phyloP scores from a whole-genome alignment of 1,140 invertebrate genomes.

The Drosophila sturtevanti region DNA sequence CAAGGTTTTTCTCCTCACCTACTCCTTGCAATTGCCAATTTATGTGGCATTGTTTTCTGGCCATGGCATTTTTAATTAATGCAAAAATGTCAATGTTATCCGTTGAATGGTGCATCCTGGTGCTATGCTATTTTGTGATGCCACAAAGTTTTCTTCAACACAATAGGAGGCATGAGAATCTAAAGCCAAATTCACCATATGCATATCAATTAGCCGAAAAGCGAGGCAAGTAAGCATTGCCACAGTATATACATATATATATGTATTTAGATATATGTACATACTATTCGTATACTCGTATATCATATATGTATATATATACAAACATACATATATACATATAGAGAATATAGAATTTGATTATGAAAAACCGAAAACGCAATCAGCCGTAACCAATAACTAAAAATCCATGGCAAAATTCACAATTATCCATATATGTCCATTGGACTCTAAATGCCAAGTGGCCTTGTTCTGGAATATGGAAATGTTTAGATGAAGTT shows the following conservation, averaged over 20 bases:
- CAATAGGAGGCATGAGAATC: not conserved
- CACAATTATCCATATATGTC: conserved; percentile 4
- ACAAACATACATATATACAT: not conserved
- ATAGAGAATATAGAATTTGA: conserved; percentile 2
- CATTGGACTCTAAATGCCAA: not conserved
- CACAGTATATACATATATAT: not conserved
- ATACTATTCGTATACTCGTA: not conserved
- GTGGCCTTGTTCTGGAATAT: not conserved
- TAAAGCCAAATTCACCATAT: conserved; percentile 31
- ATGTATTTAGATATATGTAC: not conserved
- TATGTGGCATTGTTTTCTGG: conserved; percentile 30
- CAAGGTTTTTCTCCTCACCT: not conserved
- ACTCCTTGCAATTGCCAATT: conserved; percentile 31
- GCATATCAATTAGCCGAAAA: conserved; percentile 46
- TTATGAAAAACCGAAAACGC: not conserved
- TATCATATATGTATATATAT: no score
- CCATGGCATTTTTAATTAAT: conserved; percentile 60
- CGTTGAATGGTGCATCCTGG: not conserved
- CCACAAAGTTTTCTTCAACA: conserved; percentile 3
- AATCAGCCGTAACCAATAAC: conserved; percentile 6
- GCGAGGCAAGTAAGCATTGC: not conserved
- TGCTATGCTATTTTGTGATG: not conserved
- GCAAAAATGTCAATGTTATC: conserved; percentile 38
- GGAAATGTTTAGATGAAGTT: no score
- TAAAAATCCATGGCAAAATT: conserved; percentile 5